These are phyloP conservation scores for Branchipolynoe longqiensis DNA, from an alignment of 2,888 invertebrate genomes.

Conservation along the genomic window DNA sequence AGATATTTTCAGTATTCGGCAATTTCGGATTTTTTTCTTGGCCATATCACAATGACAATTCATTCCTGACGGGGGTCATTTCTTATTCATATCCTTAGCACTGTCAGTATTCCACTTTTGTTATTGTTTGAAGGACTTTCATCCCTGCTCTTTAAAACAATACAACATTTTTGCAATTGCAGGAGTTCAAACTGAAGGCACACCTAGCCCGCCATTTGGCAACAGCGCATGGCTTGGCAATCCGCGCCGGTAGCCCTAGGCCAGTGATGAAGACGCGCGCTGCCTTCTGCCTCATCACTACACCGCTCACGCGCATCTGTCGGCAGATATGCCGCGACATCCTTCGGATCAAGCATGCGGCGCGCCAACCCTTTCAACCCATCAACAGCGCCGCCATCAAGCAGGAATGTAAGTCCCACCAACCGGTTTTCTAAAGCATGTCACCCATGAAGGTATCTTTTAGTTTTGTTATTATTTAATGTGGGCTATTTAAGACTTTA, in stretches of 20 bases:
- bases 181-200: slow-evolving; percentile 96
- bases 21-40: no score
- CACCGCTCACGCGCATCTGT: slow-evolving; percentile 93
- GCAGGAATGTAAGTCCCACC: slow-evolving; percentile 88
- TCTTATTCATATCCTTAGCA: neutral
- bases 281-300: slow-evolving; percentile 96
- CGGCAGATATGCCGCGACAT: slow-evolving; percentile 92
- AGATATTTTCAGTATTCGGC: no score
- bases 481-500: no score
- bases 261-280: slow-evolving; percentile 98
- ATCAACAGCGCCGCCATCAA: slow-evolving; percentile 87
- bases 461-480: no score
- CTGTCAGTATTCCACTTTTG: neutral
- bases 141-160: no score
- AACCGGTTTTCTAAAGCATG: no score
- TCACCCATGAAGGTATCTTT: no score
- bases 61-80: no score
- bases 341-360: slow-evolving; percentile 90
- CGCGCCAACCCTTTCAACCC: slow-evolving; percentile 90
- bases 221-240: slow-evolving; percentile 91
- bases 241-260: slow-evolving; percentile 89
- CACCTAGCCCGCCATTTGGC: slow-evolving; percentile 96
- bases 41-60: no score
- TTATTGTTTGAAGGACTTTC: no score
- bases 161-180: no score